A percentile compares a stretch with the other conserved stretches of the same genome.
phyloP scores from a whole-genome alignment of 2,797 vertebrate species.

The Cichlasoma orientale region DNA sequence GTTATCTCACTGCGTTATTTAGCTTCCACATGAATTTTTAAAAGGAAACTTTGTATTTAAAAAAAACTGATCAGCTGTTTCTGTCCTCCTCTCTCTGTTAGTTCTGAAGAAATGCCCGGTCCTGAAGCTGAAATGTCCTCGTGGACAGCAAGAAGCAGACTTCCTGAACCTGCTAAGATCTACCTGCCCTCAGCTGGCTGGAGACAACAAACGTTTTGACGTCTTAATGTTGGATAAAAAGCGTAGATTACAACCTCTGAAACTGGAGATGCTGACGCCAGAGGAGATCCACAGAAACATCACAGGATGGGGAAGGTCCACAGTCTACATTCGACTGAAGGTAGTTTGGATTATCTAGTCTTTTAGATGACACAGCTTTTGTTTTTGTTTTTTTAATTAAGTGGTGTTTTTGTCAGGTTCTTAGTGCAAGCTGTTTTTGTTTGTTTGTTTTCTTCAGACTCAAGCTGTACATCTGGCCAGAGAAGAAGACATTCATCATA shows the following conservation, averaged over 20 bases:
- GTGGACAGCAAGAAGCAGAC: conserved; percentile 22
- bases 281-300: conserved; percentile 31
- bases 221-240: conserved; percentile 15
- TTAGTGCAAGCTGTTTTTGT: neutral
- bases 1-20: neutral
- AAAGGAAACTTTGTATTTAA: neutral
- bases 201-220: conserved; percentile 21
- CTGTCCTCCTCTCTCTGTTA: neutral
- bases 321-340: conserved; percentile 46
- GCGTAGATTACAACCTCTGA: conserved; percentile 20
- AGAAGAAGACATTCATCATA: neutral
- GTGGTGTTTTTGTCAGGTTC: neutral
- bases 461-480: neutral
- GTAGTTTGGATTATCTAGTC: neutral
- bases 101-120: conserved; percentile 26
- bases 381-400: neutral
- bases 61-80: neutral
- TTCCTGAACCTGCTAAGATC: conserved; percentile 47
- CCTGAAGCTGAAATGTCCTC: conserved; percentile 38
- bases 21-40: neutral
- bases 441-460: neutral
- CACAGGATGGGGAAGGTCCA: rapidly evolving
- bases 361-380: neutral
- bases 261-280: neutral
- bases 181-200: conserved; percentile 41